These are phyloP conservation scores for Suillia variegata DNA, from an alignment of 2,888 invertebrate genomes.

Conservation along the genomic window DNA sequence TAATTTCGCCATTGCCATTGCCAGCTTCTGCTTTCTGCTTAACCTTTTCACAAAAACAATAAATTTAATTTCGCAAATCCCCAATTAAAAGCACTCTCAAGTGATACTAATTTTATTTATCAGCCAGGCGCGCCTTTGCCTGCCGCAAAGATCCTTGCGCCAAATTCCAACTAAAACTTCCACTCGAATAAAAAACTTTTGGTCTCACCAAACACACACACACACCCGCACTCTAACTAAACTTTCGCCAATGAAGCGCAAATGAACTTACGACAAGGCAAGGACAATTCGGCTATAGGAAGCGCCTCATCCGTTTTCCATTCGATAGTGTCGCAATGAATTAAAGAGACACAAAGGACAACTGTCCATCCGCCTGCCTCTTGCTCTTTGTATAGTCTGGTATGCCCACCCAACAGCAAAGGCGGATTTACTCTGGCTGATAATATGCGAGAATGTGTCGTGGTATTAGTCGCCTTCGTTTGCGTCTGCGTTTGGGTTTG, in stretches of 20 bases:
- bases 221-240: no score
- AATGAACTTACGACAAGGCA: slow-evolving; percentile 5
- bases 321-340: no score
- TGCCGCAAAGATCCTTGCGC: neutral
- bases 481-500: neutral
- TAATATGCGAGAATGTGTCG: slow-evolving; percentile 5
- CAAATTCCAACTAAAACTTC: neutral
- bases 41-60: neutral
- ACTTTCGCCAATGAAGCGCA: neutral
- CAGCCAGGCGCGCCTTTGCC: neutral
- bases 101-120: slow-evolving; percentile 17
- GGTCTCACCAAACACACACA: no score
- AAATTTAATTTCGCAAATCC: slow-evolving; percentile 5
- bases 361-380: no score
- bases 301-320: neutral
- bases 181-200: neutral
- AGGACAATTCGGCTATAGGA: no score
- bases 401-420: no score
- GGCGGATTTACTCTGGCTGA: neutral
- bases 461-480: neutral
- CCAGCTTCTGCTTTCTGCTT: neutral
- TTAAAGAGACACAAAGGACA: no score
- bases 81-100: slow-evolving; percentile 9
- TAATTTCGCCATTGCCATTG: no score
- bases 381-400: no score